Evolutionary conservation across 2,797 vertebrate genomes (phyloP).

Genomic region (Megaceryle alcyon): DNA sequence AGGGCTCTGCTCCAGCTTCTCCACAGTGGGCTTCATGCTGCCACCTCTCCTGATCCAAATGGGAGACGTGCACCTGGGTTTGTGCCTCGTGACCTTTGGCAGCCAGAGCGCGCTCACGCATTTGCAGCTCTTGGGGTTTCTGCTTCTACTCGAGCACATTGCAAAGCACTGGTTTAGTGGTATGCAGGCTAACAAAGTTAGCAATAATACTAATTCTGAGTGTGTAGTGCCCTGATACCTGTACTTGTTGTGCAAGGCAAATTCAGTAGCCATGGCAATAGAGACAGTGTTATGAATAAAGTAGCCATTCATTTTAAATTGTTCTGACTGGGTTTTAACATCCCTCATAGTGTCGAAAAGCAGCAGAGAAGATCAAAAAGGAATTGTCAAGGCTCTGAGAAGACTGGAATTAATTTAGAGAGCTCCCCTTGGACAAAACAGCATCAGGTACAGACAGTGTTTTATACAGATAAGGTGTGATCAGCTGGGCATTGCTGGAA

Average conservation of each 20-base stretch:
- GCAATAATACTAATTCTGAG: neutral
- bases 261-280: neutral
- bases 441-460: neutral
- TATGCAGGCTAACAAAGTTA: neutral
- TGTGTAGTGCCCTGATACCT: neutral
- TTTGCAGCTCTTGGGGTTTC: rapidly evolving
- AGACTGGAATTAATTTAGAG: constrained; percentile 48
- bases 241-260: neutral
- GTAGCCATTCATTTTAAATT: neutral
- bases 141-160: neutral
- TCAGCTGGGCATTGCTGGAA: constrained; percentile 15
- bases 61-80: rapidly evolving
- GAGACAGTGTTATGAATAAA: neutral
- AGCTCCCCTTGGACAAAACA: constrained; percentile 9
- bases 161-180: neutral
- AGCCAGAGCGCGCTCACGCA: rapidly evolving
- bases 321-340: neutral
- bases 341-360: neutral
- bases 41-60: rapidly evolving
- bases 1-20: neutral
- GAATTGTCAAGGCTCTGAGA: neutral
- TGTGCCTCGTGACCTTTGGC: rapidly evolving
- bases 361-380: constrained; percentile 40
- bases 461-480: constrained; percentile 8
- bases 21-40: rapidly evolving